phyloP scores from a whole-genome alignment of 2,797 vertebrate species.

The Sardinella longiceps region DNA sequence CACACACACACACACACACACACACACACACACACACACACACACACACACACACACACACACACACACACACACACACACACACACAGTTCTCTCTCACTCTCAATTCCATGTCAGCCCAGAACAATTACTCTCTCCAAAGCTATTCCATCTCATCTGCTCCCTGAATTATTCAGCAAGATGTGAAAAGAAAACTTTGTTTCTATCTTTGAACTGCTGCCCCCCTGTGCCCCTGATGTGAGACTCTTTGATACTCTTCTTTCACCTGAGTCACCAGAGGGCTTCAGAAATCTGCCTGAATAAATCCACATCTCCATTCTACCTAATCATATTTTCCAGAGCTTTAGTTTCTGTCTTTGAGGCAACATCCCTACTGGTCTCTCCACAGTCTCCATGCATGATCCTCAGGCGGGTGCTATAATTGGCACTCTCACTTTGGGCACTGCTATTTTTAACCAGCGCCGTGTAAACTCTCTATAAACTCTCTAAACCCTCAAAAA shows the following conservation, averaged over 20 bases:
- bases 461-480: background rate
- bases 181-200: slow-evolving; percentile 23
- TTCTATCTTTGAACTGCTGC: slow-evolving; percentile 17
- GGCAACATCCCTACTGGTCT: background rate
- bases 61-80: too few relatives aligned
- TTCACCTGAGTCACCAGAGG: background rate
- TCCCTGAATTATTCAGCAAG: slow-evolving; percentile 35
- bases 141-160: background rate
- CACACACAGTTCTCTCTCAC: too few relatives aligned
- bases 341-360: background rate
- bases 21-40: slow-evolving; percentile 7
- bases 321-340: background rate
- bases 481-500: background rate
- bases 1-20: slow-evolving; percentile 7
- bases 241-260: slow-evolving; percentile 7
- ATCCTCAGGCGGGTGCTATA: background rate
- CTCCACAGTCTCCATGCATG: background rate
- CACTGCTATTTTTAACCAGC: background rate
- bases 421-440: background rate
- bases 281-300: background rate
- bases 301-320: background rate
- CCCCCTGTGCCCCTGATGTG: background rate
- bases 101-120: background rate
- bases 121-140: background rate
- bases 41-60: slow-evolving; percentile 3